Base-by-base conservation (phyloP, 2,888 invertebrate genomes). In the Notodonta ziczac region DNA sequence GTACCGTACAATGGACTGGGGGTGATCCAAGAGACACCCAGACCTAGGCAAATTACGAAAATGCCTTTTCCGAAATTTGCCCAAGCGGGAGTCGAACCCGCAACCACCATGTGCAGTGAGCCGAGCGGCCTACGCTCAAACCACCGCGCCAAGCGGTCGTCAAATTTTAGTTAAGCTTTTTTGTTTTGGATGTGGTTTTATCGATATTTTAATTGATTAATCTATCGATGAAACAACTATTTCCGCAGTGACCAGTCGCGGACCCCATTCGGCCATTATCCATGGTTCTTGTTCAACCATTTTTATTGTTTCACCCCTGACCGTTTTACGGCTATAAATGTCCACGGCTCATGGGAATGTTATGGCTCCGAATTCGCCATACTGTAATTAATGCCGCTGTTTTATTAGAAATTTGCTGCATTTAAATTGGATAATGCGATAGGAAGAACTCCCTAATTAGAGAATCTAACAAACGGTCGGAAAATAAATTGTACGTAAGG, bases 251-350 rank as follows among this genome's bases (percentile, higher is more conserved):
- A 91, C 91, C 91, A 87, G 75, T 73, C 81, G 24, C 24, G 86
- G 81, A 83, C 90, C 91, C 91, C 90, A 89, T 87, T 87, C 86
- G 77, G 83, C 88, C 86, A 91, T 93, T 93, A 91, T 91, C 88
- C 89, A 74, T 84, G 88, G 91, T 90, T 88, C 92, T 91, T 90
- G 90, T 90, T 89, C 91, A 85, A 24, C 24, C 92, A 93, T 93
- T 92, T 93, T 93, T 93, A 93, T 93, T 93, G 92, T 93, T 93
- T 91, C 88, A 93, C 91, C 87, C 88, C 82, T 84, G 81, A 78
- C 82, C 78, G 80, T 78, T 83, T 79, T 80, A 71, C 75, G 76
- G 89, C 89, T 87, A 90, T 91, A 91, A 91, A 91, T 88, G 92
- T 90, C 86, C 87, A 80, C 85, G 84, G 78, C 87, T 87, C 87